phyloP scores from a whole-genome alignment of 1,140 invertebrate genomes.

The Zophobas atratus region DNA sequence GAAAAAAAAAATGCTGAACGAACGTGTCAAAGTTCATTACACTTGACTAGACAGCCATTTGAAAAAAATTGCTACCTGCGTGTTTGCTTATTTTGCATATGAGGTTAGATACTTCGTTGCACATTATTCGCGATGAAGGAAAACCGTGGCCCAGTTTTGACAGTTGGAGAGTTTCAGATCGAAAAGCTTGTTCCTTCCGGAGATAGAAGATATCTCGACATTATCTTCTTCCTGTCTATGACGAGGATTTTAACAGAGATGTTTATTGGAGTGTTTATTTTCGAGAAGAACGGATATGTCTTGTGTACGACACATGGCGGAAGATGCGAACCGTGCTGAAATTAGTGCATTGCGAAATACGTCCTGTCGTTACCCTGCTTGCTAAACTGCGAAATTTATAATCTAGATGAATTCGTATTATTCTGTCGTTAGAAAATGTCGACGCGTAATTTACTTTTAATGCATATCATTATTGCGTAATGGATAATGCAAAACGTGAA shows the following conservation, averaged over 20 bases:
- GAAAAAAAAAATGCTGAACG: background rate
- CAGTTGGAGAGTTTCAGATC: background rate
- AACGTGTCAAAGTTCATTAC: slow-evolving; percentile 21
- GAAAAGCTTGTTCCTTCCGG: background rate
- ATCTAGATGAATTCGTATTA: background rate
- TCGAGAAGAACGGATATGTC: background rate
- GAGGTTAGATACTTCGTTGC: slow-evolving; percentile 13
- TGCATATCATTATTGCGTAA: too few species aligned
- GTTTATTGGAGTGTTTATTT: background rate
- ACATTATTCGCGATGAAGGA: background rate
- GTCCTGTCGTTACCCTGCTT: background rate
- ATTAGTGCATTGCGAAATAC: background rate
- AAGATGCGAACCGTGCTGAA: background rate
- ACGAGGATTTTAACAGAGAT: background rate
- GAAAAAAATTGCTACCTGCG: slow-evolving; percentile 12
- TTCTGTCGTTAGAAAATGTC: background rate
- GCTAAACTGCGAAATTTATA: background rate
- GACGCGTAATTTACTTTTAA: too few species aligned
- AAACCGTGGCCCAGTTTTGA: slow-evolving; percentile 3
- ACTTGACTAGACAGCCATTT: background rate
- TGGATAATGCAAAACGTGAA: too few species aligned
- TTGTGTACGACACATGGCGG: background rate
- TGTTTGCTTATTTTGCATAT: slow-evolving; percentile 13
- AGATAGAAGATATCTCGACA: slow-evolving; percentile 9
- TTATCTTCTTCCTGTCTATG: background rate